These are phyloP conservation scores for Schlechtendalia chinensis DNA, from an alignment of 1,140 invertebrate species.

Conservation along the genomic window DNA sequence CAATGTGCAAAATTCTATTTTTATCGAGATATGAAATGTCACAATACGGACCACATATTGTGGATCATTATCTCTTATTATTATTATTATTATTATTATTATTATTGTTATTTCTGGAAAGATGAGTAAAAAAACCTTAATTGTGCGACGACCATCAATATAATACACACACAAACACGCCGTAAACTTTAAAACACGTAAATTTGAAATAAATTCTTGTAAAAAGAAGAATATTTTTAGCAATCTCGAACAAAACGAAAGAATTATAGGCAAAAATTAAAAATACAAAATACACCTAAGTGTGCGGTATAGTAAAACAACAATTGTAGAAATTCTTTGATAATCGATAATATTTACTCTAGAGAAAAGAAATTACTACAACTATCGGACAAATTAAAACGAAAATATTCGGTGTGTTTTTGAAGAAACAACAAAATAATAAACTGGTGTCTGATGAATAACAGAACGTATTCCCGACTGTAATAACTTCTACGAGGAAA, in stretches of 20 bases:
- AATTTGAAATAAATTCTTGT: slow-evolving; percentile 1
- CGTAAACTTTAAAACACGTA: neutral
- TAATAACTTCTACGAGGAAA: neutral
- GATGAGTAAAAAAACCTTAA: slow-evolving; percentile 26
- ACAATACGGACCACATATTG: slow-evolving; percentile 30
- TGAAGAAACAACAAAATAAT: neutral
- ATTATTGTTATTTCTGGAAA: slow-evolving; percentile 37
- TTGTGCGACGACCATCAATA: slow-evolving; percentile 2
- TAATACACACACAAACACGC: neutral
- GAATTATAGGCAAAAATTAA: slow-evolving; percentile 7
- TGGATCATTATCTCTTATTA: slow-evolving; percentile 27
- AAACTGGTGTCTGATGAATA: neutral
- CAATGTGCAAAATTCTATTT: slow-evolving; percentile 26
- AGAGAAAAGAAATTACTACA: neutral
- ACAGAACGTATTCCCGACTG: neutral
- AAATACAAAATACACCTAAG: too few relatives aligned
- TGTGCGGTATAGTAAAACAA: too few relatives aligned
- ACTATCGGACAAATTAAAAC: neutral
- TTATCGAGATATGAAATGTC: slow-evolving; percentile 25
- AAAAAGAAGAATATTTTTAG: neutral
- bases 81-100: slow-evolving; percentile 45
- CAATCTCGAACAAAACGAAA: slow-evolving; percentile 25
- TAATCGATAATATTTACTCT: slow-evolving; percentile 6
- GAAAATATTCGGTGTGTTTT: neutral
- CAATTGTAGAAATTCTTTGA: neutral